Evolutionary conservation across 2,797 vertebrate species (phyloP).

Genomic region (Triplophysa yarkandensis): DNA sequence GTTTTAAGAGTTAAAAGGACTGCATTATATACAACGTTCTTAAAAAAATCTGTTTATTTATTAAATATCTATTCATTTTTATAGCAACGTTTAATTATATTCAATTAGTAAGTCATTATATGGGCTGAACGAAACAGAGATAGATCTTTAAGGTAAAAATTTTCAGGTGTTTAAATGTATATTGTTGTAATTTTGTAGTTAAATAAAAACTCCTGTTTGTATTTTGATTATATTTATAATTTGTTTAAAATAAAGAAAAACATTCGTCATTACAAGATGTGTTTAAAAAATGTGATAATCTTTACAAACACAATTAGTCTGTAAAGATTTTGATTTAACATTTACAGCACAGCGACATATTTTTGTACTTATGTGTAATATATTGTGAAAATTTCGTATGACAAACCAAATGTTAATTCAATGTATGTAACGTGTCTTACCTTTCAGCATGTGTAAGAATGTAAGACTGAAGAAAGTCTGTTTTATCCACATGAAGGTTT

Average conservation of each 20-base stretch:
- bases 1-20: no score
- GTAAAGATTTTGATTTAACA: no score
- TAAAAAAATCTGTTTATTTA: not conserved
- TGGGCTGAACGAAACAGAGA: no score
- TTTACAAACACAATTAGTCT: not conserved
- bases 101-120: not conserved
- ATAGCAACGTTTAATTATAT: not conserved
- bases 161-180: not conserved
- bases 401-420: not conserved
- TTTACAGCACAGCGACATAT: no score
- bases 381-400: not conserved
- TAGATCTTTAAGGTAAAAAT: no score
- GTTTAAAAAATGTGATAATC: no score
- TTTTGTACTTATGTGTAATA: not conserved
- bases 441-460: constrained; percentile 5
- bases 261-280: no score
- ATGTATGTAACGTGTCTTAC: constrained; percentile 23
- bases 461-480: not conserved
- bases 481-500: constrained; percentile 8
- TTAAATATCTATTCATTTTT: no score
- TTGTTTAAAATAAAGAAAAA: no score
- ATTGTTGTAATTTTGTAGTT: not conserved
- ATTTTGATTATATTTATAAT: no score
- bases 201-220: not conserved
- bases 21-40: not conserved